Base-by-base conservation (phyloP, 2,797 vertebrate species). In the Brotula barbata region DNA sequence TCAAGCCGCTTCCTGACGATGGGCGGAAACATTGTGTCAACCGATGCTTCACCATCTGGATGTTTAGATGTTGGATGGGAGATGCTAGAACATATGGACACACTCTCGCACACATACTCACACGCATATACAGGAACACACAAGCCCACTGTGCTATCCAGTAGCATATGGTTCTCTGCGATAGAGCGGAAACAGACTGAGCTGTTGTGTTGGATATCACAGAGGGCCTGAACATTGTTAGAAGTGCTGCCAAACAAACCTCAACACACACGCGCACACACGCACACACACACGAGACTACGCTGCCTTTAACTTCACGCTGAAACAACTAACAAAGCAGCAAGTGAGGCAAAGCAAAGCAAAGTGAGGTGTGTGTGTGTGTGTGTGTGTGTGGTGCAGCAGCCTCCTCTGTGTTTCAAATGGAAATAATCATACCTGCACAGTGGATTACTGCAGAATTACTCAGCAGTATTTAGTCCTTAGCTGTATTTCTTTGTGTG, bases 111-210 rank as follows among this genome's bases (percentile, higher is more conserved):
- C 71, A 36, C 65, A 12, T 51, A 54, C 23, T 39, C 56, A 16
- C 15, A 11, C 41, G 40, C 33, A 43, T 47, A 20, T 39, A 44
- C 31, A 46, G 50, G 7, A 33, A 42, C 55, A 34, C 33, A 17
- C 50, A 33, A 47, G 48, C 49, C 40, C 13, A 43, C 55, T 39
- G 59, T 48, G 49, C 66, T 54, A 67, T 77, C 47, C 67, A 67
- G 48, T 74, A 77, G 74, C 87, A 87, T 88, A 85, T 87, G 85
- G 85, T 64, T 84, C 72, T 88, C 83, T 79, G 86, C 85, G 87
- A 89, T 89, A 87, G 76, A 82, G 81, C 66, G 50, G 62, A 79
- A 73, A 79, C 78, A 76, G 84, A 73, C 80, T 63, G 75, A 72
- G 59, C 77, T 63, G 41, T 84, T 84, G 80, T 82, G 78, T 45